These are phyloP conservation scores for Pleuronectes platessa DNA, from an alignment of 2,113 vertebrate species.

Conservation along the genomic window DNA sequence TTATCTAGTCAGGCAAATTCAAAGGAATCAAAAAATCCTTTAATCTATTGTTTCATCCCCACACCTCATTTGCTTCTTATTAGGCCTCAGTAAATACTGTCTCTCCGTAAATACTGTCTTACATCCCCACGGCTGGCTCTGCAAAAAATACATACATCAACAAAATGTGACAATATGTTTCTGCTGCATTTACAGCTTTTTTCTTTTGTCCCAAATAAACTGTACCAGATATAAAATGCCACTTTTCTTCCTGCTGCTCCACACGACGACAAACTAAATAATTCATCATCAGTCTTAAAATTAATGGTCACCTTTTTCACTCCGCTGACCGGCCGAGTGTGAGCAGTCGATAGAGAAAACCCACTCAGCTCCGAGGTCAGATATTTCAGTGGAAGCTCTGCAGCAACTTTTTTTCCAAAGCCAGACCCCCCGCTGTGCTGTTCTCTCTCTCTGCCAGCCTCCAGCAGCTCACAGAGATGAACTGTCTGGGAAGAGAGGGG, in stretches of 20 bases:
- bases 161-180: neutral
- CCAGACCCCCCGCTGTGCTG: conserved; percentile 56
- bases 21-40: conserved; percentile 48
- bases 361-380: conserved; percentile 49
- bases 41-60: conserved; percentile 41
- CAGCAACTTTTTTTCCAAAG: conserved; percentile 55
- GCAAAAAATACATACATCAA: neutral
- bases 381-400: conserved; percentile 50
- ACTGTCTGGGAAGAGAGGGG: conserved; percentile 53
- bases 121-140: neutral
- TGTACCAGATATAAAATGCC: neutral
- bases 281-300: neutral
- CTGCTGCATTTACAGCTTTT: neutral
- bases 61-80: conserved; percentile 54
- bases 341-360: neutral
- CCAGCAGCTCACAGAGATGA: conserved; percentile 66
- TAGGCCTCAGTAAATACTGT: conserved; percentile 37
- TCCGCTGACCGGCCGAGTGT: neutral
- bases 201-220: too few species aligned
- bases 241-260: neutral
- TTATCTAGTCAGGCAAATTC: conserved; percentile 50
- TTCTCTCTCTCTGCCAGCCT: conserved; percentile 62
- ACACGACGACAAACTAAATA: neutral
- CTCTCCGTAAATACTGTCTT: conserved; percentile 34
- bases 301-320: neutral